These are phyloP conservation scores for Alces alces DNA, from an alignment of 2,113 vertebrate species.

Conservation along the genomic window DNA sequence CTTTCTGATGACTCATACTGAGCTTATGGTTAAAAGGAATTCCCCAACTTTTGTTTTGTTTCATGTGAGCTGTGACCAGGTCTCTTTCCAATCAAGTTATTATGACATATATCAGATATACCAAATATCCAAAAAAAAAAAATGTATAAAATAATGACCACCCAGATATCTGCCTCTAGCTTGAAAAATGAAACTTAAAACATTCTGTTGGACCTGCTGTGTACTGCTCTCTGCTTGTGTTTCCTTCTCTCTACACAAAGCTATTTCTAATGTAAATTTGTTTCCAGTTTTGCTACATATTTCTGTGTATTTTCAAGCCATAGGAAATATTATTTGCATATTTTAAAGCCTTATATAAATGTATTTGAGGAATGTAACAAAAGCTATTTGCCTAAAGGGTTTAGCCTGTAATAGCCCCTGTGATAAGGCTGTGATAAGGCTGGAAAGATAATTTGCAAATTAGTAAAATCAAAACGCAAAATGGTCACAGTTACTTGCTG, in stretches of 20 bases:
- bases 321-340: not conserved
- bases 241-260: not conserved
- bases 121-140: not conserved
- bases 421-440: not conserved
- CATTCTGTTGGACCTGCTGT: not conserved
- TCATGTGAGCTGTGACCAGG: not conserved
- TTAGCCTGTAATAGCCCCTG: not conserved
- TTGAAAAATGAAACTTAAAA: not conserved
- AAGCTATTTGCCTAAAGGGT: not conserved
- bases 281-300: not conserved
- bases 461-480: not conserved
- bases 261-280: not conserved
- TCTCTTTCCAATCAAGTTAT: not conserved
- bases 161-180: not conserved
- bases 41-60: not conserved
- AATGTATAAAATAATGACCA: not conserved
- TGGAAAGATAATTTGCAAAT: not conserved
- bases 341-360: not conserved
- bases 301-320: not conserved
- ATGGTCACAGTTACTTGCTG: not conserved
- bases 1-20: not conserved
- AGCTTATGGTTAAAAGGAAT: not conserved
- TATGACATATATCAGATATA: not conserved
- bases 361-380: not conserved
- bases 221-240: not conserved